A percentile compares a stretch with the other conserved stretches of the same genome.
phyloP scores from a whole-genome alignment of 2,797 vertebrate genomes.

The Myripristis jacobus region DNA sequence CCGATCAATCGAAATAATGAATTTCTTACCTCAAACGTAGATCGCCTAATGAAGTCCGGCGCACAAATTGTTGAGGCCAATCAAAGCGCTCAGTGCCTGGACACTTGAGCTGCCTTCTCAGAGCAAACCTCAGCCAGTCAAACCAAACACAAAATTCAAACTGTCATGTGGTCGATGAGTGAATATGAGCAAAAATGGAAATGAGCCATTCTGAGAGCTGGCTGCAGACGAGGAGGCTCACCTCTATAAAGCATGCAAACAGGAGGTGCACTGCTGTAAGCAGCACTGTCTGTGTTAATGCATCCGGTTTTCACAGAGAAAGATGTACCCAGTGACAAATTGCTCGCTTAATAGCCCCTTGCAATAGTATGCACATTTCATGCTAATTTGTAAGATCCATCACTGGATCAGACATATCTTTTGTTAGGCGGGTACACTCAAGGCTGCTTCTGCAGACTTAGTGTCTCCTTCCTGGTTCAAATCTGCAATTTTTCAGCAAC shows the following conservation, averaged over 20 bases:
- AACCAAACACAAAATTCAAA: slow-evolving; percentile 1
- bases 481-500: slow-evolving; percentile 37
- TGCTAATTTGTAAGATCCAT: slow-evolving; percentile 63
- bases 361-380: slow-evolving; percentile 29
- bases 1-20: no score
- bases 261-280: slow-evolving; percentile 6
- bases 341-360: slow-evolving; percentile 41
- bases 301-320: slow-evolving; percentile 33
- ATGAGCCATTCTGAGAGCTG: no score
- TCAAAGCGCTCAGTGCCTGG: not conserved
- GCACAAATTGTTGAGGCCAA: not conserved
- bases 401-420: slow-evolving; percentile 43
- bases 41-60: slow-evolving; percentile 12
- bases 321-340: slow-evolving; percentile 50
- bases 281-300: slow-evolving; percentile 17
- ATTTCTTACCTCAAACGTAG: no score
- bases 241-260: slow-evolving; percentile 3
- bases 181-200: slow-evolving; percentile 1
- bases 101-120: not conserved
- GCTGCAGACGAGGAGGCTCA: not conserved
- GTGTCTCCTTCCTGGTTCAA: slow-evolving; percentile 24
- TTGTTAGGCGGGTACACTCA: slow-evolving; percentile 38
- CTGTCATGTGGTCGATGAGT: not conserved
- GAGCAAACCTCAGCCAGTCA: slow-evolving; percentile 3
- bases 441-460: slow-evolving; percentile 57